Evolutionary conservation across 2,888 invertebrate genomes (phyloP).

Genomic region (Onthophagus sagittarius): DNA sequence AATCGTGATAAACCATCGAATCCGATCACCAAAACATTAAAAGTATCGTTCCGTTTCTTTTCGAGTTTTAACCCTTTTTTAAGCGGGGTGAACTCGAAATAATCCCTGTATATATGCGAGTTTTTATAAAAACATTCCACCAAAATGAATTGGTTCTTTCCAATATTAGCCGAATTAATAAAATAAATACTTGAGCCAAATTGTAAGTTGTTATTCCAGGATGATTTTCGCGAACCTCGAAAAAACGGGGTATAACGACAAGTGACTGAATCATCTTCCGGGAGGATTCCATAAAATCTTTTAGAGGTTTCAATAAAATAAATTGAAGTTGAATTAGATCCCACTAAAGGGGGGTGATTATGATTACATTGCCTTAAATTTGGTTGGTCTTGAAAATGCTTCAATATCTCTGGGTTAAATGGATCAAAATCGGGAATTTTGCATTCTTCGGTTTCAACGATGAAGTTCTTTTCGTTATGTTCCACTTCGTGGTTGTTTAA

Average conservation of each 20-base stretch:
- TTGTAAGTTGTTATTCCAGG: conserved; percentile 49
- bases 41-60: conserved; percentile 24
- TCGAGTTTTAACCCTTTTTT: conserved; percentile 37
- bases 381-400: conserved; percentile 49
- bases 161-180: conserved; percentile 42
- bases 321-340: conserved; percentile 58
- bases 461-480: conserved; percentile 25
- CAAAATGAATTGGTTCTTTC: conserved; percentile 62
- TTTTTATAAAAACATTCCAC: conserved; percentile 58
- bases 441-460: conserved; percentile 61
- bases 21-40: conserved; percentile 77
- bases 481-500: background rate
- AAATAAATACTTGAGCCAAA: conserved; percentile 52
- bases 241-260: conserved; percentile 64
- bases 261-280: conserved; percentile 39
- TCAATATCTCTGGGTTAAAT: conserved; percentile 55
- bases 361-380: conserved; percentile 52
- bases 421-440: conserved; percentile 63
- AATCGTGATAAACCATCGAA: conserved; percentile 82
- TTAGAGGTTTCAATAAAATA: conserved; percentile 53
- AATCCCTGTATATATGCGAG: conserved; percentile 61
- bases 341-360: conserved; percentile 53
- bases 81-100: conserved; percentile 61
- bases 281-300: conserved; percentile 50
- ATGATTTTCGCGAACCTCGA: conserved; percentile 39